phyloP scores from a whole-genome alignment of 2,888 invertebrate species.

The Macroteleia sp. region DNA sequence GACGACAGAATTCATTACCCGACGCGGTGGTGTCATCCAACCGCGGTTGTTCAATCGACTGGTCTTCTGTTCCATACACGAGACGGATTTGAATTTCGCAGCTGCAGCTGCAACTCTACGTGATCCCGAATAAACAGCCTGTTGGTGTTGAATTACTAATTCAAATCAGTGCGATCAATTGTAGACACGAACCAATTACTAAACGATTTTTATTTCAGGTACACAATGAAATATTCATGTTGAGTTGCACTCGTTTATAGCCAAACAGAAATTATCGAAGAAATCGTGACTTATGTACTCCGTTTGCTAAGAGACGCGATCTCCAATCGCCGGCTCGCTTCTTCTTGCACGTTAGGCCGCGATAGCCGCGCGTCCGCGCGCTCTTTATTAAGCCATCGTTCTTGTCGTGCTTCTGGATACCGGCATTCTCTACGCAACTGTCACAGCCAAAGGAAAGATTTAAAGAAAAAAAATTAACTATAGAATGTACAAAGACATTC shows the following conservation, averaged over 20 bases:
- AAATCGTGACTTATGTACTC: slow-evolving; percentile 70
- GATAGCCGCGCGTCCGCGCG: slow-evolving; percentile 59
- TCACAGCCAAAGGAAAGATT: slow-evolving; percentile 50
- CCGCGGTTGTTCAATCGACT: slow-evolving; percentile 55
- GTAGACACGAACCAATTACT: slow-evolving; percentile 29
- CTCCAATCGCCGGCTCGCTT: slow-evolving; percentile 41
- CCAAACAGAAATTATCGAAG: slow-evolving; percentile 68
- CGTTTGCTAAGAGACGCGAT: slow-evolving; percentile 55
- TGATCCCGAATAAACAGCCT: slow-evolving; percentile 69
- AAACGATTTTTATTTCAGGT: too few relatives aligned
- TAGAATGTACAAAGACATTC: slow-evolving; percentile 15
- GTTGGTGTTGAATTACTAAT: slow-evolving; percentile 72
- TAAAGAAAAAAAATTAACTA: slow-evolving; percentile 38
- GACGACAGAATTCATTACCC: slow-evolving; percentile 53
- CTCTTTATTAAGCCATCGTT: slow-evolving; percentile 64
- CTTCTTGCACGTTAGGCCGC: slow-evolving; percentile 48
- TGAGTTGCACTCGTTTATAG: slow-evolving; percentile 66
- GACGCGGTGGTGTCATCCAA: slow-evolving; percentile 59
- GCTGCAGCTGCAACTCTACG: slow-evolving; percentile 71
- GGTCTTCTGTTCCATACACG: slow-evolving; percentile 44
- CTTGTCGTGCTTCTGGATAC: slow-evolving; percentile 56
- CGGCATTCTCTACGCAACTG: slow-evolving; percentile 47
- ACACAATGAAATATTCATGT: slow-evolving; percentile 77
- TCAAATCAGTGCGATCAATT: slow-evolving; percentile 72
- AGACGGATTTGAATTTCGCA: slow-evolving; percentile 70